These are phyloP conservation scores for Gavialis gangeticus DNA, from an alignment of 2,113 vertebrate species.

Conservation along the genomic window DNA sequence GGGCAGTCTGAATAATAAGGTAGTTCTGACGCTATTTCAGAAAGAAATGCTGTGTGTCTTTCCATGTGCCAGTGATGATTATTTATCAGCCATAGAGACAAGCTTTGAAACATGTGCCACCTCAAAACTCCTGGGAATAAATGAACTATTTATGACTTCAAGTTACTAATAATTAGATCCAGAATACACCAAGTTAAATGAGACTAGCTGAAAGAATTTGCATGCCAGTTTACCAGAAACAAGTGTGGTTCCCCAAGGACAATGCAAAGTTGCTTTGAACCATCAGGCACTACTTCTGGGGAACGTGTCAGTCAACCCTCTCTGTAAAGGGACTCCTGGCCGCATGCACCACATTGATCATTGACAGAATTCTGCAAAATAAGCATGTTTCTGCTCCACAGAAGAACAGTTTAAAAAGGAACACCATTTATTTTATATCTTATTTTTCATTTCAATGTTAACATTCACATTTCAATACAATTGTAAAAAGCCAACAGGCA, in stretches of 20 bases:
- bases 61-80: background rate
- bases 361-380: background rate
- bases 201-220: background rate
- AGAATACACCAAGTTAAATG: background rate
- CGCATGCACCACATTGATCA: background rate
- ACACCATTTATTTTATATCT: background rate
- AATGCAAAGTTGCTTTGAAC: background rate
- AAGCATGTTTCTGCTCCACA: background rate
- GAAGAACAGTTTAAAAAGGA: background rate
- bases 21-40: background rate
- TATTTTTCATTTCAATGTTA: background rate
- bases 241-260: background rate
- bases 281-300: background rate
- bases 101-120: background rate
- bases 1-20: background rate
- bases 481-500: background rate
- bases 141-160: background rate
- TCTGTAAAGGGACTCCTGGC: background rate
- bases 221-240: background rate
- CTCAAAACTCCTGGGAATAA: background rate
- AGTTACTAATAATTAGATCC: background rate
- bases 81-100: background rate
- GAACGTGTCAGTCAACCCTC: background rate
- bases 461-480: fast-evolving
- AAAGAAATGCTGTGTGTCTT: background rate